phyloP scores from a whole-genome alignment of 2,888 invertebrate genomes.

The Lepidochitona cinerea region DNA sequence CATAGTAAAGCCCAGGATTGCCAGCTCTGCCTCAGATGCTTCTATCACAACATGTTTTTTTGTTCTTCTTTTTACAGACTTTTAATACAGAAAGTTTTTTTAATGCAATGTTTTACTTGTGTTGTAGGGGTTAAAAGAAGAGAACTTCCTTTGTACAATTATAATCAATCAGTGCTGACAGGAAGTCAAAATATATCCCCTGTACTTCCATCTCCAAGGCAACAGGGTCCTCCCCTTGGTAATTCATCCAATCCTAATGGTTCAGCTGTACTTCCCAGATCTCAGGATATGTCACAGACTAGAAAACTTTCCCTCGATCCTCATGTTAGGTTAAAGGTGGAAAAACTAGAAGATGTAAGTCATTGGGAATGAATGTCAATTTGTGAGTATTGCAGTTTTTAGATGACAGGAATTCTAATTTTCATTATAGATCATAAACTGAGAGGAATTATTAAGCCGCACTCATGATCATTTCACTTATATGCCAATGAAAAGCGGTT shows the following conservation, averaged over 20 bases:
- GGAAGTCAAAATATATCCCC: neutral
- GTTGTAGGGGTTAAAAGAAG: neutral
- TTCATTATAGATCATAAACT: too few species aligned
- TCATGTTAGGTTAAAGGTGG: slow-evolving; percentile 50
- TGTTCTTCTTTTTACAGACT: too few species aligned
- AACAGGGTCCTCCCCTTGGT: neutral
- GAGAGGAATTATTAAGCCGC: too few species aligned
- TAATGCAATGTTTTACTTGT: neutral
- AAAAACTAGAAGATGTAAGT: slow-evolving; percentile 53
- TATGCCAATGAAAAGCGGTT: too few species aligned
- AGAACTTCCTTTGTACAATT: neutral
- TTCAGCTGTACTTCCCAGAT: slow-evolving; percentile 15
- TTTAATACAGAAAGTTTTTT: too few species aligned
- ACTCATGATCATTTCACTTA: too few species aligned
- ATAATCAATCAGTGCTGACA: neutral
- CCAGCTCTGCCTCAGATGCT: too few species aligned
- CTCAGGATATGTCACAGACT: slow-evolving; percentile 35
- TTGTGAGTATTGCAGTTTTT: too few species aligned
- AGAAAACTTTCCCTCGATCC: slow-evolving; percentile 57
- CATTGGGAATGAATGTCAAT: too few species aligned
- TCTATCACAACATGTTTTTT: too few species aligned
- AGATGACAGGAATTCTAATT: too few species aligned
- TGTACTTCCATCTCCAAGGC: neutral
- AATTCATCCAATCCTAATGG: neutral
- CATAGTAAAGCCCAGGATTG: too few species aligned